Evolutionary conservation across 2,797 vertebrate genomes (phyloP).

Genomic region (Poeciliopsis turneri): DNA sequence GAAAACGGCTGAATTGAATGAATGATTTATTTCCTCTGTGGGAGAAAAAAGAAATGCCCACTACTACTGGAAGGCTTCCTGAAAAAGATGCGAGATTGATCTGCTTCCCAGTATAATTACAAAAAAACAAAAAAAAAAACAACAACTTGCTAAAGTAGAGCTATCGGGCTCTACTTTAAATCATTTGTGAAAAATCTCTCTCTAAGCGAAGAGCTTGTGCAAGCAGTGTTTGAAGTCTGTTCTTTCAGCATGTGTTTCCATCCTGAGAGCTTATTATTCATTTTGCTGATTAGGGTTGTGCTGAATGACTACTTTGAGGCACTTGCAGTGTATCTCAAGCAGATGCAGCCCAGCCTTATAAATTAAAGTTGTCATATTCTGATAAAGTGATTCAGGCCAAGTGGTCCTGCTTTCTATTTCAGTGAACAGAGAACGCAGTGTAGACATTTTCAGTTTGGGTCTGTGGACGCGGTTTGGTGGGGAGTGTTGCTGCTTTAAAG

Average conservation of each 20-base stretch:
- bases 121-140: neutral
- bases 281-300: constrained; percentile 8
- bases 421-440: neutral
- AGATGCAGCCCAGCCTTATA: neutral
- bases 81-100: neutral
- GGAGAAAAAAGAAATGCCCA: neutral
- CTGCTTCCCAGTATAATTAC: neutral
- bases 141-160: neutral
- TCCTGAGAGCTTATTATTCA: constrained; percentile 9
- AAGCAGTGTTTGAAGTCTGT: neutral
- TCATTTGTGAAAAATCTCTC: neutral
- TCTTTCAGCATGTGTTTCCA: neutral
- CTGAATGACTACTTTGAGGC: constrained; percentile 10
- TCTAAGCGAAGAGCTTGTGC: neutral
- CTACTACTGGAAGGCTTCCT: neutral
- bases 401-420: neutral
- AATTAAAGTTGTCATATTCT: constrained; percentile 4
- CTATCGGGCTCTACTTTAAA: neutral
- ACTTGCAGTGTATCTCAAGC: constrained; percentile 4
- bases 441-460: constrained; percentile 1
- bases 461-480: neutral
- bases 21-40: neutral
- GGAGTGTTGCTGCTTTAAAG: neutral
- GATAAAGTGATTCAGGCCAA: constrained; percentile 13
- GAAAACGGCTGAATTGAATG: neutral